A percentile compares a stretch with the other conserved stretches of the same genome.
These are phyloP conservation scores for Sarcophaga subvicina DNA, from an alignment of 2,888 invertebrate genomes.

Conservation along the genomic window DNA sequence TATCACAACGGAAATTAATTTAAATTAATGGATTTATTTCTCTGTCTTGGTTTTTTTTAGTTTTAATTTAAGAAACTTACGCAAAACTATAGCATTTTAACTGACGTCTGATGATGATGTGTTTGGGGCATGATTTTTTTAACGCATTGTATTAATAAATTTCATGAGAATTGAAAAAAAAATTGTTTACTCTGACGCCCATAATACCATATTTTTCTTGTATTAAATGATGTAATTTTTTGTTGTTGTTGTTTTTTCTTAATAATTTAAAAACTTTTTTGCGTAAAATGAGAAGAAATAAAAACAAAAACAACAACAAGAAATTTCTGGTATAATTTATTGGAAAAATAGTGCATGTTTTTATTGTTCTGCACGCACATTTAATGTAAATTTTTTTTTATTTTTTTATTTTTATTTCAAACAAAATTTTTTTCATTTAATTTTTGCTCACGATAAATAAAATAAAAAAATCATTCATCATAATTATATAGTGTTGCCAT, in stretches of 20 bases:
- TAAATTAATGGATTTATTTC: constrained; percentile 18
- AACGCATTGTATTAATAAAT: constrained; percentile 1
- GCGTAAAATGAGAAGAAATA: constrained; percentile 22
- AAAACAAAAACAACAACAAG: constrained; percentile 1
- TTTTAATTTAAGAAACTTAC: background rate
- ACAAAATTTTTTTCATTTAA: background rate
- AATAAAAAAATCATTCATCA: constrained; percentile 12
- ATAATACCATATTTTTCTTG: too few relatives aligned
- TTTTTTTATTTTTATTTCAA: background rate
- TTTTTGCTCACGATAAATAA: constrained; percentile 10
- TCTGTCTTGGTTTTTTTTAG: background rate
- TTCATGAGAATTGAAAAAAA: constrained; percentile 33
- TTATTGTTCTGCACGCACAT: constrained; percentile 63
- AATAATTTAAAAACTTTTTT: constrained; percentile 12
- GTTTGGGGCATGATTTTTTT: background rate
- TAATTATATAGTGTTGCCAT: constrained; percentile 26
- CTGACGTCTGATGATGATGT: background rate
- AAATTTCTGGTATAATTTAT: constrained; percentile 41
- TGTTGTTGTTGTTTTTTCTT: background rate
- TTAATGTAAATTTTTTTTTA: constrained; percentile 57
- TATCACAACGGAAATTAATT: constrained; percentile 19
- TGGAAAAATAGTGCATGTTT: constrained; percentile 57
- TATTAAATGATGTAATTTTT: too few relatives aligned
- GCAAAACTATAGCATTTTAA: constrained; percentile 17
- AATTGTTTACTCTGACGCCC: too few relatives aligned